Conservation (phyloP, 1,140 invertebrate genomes). For the Drosophila subpulchrella region DNA sequence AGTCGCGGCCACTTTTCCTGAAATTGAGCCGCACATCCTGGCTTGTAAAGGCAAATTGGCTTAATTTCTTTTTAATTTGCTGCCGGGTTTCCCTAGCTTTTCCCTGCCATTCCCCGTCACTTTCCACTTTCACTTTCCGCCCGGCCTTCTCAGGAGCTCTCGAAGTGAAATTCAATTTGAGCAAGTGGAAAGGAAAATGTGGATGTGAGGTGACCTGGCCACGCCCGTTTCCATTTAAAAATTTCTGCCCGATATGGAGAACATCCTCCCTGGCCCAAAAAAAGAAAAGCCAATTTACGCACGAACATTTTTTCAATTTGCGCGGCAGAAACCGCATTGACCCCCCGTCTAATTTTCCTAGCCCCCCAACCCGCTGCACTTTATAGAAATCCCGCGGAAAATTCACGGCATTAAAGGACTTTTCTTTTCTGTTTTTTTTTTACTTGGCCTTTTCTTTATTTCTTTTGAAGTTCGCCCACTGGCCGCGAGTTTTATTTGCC, state of each 20-base stretch:
- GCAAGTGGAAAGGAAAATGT: slow-evolving; percentile 59
- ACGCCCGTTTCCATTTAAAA: slow-evolving; percentile 53
- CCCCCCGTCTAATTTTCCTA: slow-evolving; percentile 34
- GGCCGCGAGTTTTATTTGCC: slow-evolving; percentile 69
- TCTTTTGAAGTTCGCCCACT: slow-evolving; percentile 78
- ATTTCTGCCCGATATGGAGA: slow-evolving; percentile 45
- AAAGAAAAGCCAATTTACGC: slow-evolving; percentile 71
- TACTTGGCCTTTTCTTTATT: slow-evolving; percentile 58
- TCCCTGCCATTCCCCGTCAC: background rate
- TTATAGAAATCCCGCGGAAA: slow-evolving; percentile 78
- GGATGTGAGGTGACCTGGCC: slow-evolving; percentile 61
- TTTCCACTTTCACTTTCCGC: slow-evolving; percentile 26
- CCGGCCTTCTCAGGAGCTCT: slow-evolving; percentile 23
- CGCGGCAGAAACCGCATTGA: slow-evolving; percentile 62
- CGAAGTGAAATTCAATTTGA: slow-evolving; percentile 75
- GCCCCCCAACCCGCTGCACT: slow-evolving; percentile 49
- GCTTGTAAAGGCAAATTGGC: slow-evolving; percentile 69
- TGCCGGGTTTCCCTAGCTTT: slow-evolving; percentile 44
- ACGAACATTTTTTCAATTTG: slow-evolving; percentile 81
- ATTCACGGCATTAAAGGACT: slow-evolving; percentile 81
- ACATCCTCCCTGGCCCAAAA: slow-evolving; percentile 22
- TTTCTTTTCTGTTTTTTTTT: slow-evolving; percentile 44
- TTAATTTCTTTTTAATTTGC: slow-evolving; percentile 84
- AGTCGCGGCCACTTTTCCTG: slow-evolving; percentile 48
- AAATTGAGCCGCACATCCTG: slow-evolving; percentile 56